Conservation (phyloP, 2,888 invertebrate genomes). For the Prionchulus punctatus region DNA sequence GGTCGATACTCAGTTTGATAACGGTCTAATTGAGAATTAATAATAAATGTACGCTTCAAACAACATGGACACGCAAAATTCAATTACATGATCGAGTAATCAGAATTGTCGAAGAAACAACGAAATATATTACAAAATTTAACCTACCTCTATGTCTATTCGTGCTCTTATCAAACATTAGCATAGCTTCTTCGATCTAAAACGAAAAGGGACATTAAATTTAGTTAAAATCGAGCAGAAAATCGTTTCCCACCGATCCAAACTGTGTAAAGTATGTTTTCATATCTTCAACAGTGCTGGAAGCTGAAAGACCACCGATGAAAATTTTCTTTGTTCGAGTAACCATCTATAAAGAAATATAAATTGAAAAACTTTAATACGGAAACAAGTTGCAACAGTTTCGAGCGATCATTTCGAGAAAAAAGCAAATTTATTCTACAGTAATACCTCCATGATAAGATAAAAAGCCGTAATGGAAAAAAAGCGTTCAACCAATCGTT, state of each 20-base stretch:
- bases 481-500: no score
- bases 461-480: no score
- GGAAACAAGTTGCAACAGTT: not conserved
- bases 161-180: conserved; percentile 99
- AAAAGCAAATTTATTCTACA: no score
- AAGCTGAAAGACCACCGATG: conserved; percentile 93
- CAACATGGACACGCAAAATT: no score
- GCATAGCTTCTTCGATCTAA: conserved; percentile 96
- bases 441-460: no score
- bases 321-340: conserved; percentile 99
- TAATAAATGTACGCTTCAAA: no score
- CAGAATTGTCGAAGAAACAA: not conserved
- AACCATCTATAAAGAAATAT: conserved; percentile 67
- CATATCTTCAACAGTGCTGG: conserved; percentile 95
- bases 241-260: conserved; percentile 59
- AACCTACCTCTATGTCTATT: conserved; percentile 73
- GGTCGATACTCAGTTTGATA: no score
- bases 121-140: not conserved
- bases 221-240: not conserved
- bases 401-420: not conserved
- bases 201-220: conserved; percentile 28
- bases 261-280: conserved; percentile 98
- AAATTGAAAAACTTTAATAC: not conserved
- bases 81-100: no score
- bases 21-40: no score